Base-by-base conservation (phyloP, 1,140 invertebrate genomes). In the Thaumetopoea pityocampa region DNA sequence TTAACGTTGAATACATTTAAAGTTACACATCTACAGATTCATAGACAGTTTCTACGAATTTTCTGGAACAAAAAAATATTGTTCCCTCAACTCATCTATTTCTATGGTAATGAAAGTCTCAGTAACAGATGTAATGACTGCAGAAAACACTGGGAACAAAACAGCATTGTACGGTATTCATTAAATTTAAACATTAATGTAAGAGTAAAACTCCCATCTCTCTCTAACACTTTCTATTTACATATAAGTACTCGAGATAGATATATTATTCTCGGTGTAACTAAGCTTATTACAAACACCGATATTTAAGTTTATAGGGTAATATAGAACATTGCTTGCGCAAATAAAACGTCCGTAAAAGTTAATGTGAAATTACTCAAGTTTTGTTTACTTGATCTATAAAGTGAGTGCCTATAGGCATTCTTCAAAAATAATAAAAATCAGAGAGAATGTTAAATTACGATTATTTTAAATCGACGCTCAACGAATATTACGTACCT, bases 321-420 rank as follows among this genome's bases (percentile, higher is more conserved):
- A 35, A 48, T 56, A 43, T 35, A 47, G 47, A 53, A 46, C 49
- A 33, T 30, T 46, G 50, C 47, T 67, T 42, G 40, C 36, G 48
- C 51, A 52, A 64, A 65, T 59, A 67, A 52, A 60, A 56, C 48
- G 54, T 58, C 64, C 60, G 44, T 69, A 74, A 71, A 67, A 42
- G 34, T 59, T 57, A 61, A 53, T 51, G 41, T 51, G 47, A 57
- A 59, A 66, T 64, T 56, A 64, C 51, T 47, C 51, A 35, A 55
- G 56, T 49, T 57, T 63, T 62, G 62, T 66, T 67, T 61, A 54
- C 20, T 40, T 46, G 54, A 56, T 62, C 59, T 57, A n/a, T n/a
- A n/a, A n/a, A n/a, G n/a, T n/a, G n/a, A n/a, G n/a, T n/a, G n/a
- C n/a, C n/a, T n/a, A n/a, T n/a, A n/a, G n/a, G n/a, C n/a, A n/a